Evolutionary conservation across 1,140 invertebrate species (phyloP).

Genomic region (Leptinotarsa texana): DNA sequence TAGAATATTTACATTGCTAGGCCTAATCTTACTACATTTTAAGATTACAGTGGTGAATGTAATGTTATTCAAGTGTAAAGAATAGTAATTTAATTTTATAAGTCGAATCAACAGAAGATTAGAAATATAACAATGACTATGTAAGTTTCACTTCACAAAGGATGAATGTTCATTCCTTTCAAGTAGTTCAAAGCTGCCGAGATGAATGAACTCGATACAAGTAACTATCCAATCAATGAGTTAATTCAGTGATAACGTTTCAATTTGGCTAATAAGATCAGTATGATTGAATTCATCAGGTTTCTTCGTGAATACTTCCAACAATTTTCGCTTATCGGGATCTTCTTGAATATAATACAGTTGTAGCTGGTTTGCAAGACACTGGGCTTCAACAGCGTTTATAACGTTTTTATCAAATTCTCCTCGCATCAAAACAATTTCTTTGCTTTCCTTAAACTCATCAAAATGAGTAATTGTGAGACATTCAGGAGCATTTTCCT

Average conservation of each 20-base stretch:
- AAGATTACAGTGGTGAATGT: too few relatives aligned
- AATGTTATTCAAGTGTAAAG: too few relatives aligned
- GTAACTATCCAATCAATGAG: too few relatives aligned
- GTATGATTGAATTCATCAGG: conserved; percentile 82
- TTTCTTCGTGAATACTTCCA: conserved; percentile 72
- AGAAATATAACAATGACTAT: too few relatives aligned
- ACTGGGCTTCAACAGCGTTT: conserved; percentile 78
- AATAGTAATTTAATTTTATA: too few relatives aligned
- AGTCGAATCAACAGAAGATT: too few relatives aligned
- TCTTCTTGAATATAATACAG: conserved; percentile 78
- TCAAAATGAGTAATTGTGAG: conserved; percentile 81
- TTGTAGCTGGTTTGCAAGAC: conserved; percentile 82
- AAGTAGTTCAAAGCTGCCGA: too few relatives aligned
- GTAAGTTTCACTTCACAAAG: too few relatives aligned
- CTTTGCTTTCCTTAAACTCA: conserved; percentile 77
- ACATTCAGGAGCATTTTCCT: conserved; percentile 91
- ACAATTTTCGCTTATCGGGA: conserved; percentile 64
- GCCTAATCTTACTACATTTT: too few relatives aligned
- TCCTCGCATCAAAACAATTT: conserved; percentile 83
- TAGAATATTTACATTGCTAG: too few relatives aligned
- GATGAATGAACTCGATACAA: too few relatives aligned
- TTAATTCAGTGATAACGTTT: conserved; percentile 59
- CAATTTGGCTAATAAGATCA: conserved; percentile 80
- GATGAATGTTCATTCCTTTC: too few relatives aligned
- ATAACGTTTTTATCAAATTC: conserved; percentile 85